Percentiles rank a stretch among this genome's conserved stretches.
Evolutionary conservation across 2,113 vertebrate genomes (phyloP).

Genomic region (Atherinomorus stipes): DNA sequence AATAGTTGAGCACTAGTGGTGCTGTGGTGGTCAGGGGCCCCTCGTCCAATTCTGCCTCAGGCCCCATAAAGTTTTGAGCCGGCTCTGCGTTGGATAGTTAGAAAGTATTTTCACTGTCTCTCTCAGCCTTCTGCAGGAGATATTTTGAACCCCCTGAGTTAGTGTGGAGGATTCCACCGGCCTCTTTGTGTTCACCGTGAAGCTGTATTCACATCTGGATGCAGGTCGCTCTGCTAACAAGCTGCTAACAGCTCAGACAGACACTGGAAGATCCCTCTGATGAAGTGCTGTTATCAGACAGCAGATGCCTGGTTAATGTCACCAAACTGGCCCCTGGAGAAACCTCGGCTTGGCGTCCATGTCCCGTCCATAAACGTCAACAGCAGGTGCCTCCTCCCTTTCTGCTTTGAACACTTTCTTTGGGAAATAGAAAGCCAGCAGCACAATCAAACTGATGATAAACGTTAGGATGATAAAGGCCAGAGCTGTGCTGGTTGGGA

Average conservation of each 20-base stretch:
- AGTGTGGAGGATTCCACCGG: background rate
- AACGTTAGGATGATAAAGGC: constrained; percentile 26
- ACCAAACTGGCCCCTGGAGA: background rate
- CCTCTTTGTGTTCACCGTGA: too few species aligned
- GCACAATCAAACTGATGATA: background rate
- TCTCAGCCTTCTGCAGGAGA: too few species aligned
- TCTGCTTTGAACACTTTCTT: background rate
- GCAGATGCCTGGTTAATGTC: constrained; percentile 36
- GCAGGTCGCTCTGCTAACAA: background rate
- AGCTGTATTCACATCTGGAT: background rate
- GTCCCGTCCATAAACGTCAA: background rate
- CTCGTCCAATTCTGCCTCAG: too few species aligned
- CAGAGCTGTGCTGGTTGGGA: background rate
- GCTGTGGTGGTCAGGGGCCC: too few species aligned
- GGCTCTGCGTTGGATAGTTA: too few species aligned
- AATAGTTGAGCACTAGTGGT: too few species aligned
- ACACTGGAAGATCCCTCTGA: constrained; percentile 4
- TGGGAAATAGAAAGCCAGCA: background rate
- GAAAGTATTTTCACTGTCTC: too few species aligned
- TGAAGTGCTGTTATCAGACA: constrained; percentile 10
- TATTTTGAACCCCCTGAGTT: too few species aligned
- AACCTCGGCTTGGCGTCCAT: constrained; percentile 3
- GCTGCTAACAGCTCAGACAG: background rate
- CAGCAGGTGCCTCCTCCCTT: background rate
- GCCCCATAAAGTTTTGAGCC: too few species aligned